Evolutionary conservation across 2,888 invertebrate genomes (phyloP).

Genomic region (Eupithecia centaureata): DNA sequence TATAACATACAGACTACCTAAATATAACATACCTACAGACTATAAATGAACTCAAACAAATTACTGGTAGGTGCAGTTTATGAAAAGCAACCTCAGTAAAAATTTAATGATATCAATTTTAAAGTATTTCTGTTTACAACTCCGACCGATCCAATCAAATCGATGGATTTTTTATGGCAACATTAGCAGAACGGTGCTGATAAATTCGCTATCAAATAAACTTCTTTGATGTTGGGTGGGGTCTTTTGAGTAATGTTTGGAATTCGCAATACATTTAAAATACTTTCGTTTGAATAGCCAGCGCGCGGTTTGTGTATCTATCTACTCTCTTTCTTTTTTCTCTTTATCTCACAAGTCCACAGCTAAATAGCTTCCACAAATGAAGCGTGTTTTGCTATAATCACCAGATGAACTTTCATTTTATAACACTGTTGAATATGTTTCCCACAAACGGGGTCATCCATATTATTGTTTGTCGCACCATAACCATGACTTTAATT

Average conservation of each 20-base stretch:
- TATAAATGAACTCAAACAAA: neutral
- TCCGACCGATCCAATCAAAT: conserved; percentile 10
- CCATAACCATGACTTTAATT: too few relatives aligned
- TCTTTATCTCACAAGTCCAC: neutral
- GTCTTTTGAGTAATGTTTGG: conserved; percentile 12
- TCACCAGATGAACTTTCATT: too few relatives aligned
- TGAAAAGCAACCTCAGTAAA: neutral
- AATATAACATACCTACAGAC: too few relatives aligned
- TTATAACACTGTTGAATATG: too few relatives aligned
- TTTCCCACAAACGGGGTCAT: too few relatives aligned
- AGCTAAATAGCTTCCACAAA: neutral
- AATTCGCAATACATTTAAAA: conserved; percentile 20
- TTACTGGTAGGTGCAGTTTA: neutral
- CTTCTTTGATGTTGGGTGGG: neutral
- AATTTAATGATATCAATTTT: neutral
- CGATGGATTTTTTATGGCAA: conserved; percentile 19
- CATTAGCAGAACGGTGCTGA: conserved; percentile 19
- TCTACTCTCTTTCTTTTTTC: neutral
- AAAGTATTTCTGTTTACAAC: conserved; percentile 16
- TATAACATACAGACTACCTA: too few relatives aligned
- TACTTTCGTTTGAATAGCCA: neutral
- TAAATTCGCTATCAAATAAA: conserved; percentile 16
- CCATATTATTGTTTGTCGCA: too few relatives aligned
- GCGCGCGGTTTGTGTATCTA: neutral
- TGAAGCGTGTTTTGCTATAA: neutral